Evolutionary conservation across 2,888 invertebrate genomes (phyloP), one percentile per base, ranked within the genome.

Genomic region (Caenorhabditis sp.): DNA sequence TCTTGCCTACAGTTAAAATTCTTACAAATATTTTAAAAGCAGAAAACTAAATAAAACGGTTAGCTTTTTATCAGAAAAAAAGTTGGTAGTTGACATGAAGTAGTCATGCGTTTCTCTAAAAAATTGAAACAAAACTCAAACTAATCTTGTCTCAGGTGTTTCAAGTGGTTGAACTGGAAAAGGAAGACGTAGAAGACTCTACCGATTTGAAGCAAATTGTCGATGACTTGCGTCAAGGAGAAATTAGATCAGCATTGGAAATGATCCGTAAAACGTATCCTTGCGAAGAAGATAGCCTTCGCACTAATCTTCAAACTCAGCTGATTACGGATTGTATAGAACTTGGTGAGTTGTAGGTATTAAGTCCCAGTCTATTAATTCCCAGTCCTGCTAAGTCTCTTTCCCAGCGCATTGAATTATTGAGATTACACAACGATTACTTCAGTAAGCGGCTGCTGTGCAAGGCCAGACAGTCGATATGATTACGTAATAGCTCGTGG

Each of bases 221-320:
- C n/a, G 24, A 22, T 13, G 83, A 82, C 18, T 13, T 85, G n/a
- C 62, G 65, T 35, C 44, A 60, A 20, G 64, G 76, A 37, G 62
- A 80, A 8, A 72, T 76, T 11, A n/a, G 6, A 11, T 80, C 85
- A 18, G 74, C 85, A 8, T n/a, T 82, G 8, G 53, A 67, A 1
- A 84, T 64, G 51, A 28, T 86, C 4, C 53, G 53, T 11, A 58
- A 40, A 9, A 4, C n/a, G 20, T 69, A 82, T 18, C 80, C 82
- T 2, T 62, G 72, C 15, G 70, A 79, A 1, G 86, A 86, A 22
- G 22, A 15, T 11, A 5, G 15, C 4, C 56, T 85, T 3, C 65
- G 68, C 11, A 78, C 22, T 40, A 81, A 79, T 50, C 51, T 84
- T 2, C 56, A 72, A 18, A 80, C 80, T 24, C 84, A 84, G 28